Percentiles rank a stretch among this genome's conserved stretches.
phyloP scores from a whole-genome alignment of 1,140 invertebrate species.

The Carposina sasakii region DNA sequence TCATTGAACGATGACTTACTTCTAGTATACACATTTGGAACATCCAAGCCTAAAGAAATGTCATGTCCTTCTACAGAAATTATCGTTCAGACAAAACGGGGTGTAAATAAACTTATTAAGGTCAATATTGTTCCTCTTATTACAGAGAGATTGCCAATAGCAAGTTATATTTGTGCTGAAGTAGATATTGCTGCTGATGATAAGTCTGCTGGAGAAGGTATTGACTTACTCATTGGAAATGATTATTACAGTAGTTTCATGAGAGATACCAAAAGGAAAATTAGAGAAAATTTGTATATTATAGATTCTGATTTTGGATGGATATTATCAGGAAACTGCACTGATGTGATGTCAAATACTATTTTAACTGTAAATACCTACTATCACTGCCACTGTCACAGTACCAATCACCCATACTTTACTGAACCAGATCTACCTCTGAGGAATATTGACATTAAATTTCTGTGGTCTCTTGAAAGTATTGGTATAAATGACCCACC shows the following conservation, averaged over 20 bases:
- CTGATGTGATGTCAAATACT: too few relatives aligned
- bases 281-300: background rate
- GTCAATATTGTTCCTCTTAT: conserved; percentile 7
- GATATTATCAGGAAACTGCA: background rate
- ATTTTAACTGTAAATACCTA: too few relatives aligned
- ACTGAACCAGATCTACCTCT: too few relatives aligned
- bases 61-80: background rate
- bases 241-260: conserved; percentile 6
- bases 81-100: background rate
- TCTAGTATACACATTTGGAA: conserved; percentile 1
- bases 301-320: conserved; percentile 11
- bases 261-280: background rate
- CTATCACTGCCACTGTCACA: too few relatives aligned
- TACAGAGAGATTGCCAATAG: background rate
- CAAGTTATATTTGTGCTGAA: background rate
- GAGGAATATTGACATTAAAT: too few relatives aligned
- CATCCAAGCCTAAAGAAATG: background rate
- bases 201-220: background rate
- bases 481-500: too few relatives aligned
- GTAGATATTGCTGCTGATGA: conserved; percentile 9
- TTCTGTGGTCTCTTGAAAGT: too few relatives aligned
- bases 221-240: conserved; percentile 9
- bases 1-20: background rate
- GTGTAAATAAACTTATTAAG: background rate
- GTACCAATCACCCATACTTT: too few relatives aligned